These are phyloP conservation scores for Sceloporus tristichus DNA, from an alignment of 2,113 vertebrate genomes.

Conservation along the genomic window DNA sequence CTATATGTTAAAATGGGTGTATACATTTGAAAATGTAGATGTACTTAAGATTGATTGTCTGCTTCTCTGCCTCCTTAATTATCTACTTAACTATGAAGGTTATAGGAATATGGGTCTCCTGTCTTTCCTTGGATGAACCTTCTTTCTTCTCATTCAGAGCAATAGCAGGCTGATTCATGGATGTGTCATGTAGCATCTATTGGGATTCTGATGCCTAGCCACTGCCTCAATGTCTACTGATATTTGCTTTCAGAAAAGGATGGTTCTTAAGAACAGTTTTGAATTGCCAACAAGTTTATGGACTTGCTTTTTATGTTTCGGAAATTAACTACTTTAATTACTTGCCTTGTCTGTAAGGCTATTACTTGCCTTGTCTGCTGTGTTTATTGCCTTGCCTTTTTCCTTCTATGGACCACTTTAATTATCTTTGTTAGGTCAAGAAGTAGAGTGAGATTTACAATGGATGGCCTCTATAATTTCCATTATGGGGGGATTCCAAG, in stretches of 20 bases:
- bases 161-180: conserved; percentile 44
- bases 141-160: conserved; percentile 24
- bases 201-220: conserved; percentile 41
- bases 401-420: conserved; percentile 56
- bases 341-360: conserved; percentile 37
- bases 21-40: not conserved
- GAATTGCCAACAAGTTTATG: conserved; percentile 70
- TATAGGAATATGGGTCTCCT: not conserved
- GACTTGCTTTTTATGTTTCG: conserved; percentile 67
- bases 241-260: conserved; percentile 30
- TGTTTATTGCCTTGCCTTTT: conserved; percentile 66
- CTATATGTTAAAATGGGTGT: not conserved
- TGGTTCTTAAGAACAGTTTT: not conserved
- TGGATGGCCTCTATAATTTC: conserved; percentile 54
- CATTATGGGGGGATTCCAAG: conserved; percentile 12
- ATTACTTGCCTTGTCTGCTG: conserved; percentile 52
- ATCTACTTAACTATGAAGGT: not conserved
- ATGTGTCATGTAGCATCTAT: conserved; percentile 8
- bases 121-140: conserved; percentile 15
- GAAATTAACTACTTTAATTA: conserved; percentile 62
- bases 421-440: conserved; percentile 60
- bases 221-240: conserved; percentile 26
- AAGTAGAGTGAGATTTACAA: conserved; percentile 58
- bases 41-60: not conserved
- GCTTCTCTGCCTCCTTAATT: not conserved